Conservation (phyloP, 1,140 invertebrate species). For the Octopus sinensis region DNA sequence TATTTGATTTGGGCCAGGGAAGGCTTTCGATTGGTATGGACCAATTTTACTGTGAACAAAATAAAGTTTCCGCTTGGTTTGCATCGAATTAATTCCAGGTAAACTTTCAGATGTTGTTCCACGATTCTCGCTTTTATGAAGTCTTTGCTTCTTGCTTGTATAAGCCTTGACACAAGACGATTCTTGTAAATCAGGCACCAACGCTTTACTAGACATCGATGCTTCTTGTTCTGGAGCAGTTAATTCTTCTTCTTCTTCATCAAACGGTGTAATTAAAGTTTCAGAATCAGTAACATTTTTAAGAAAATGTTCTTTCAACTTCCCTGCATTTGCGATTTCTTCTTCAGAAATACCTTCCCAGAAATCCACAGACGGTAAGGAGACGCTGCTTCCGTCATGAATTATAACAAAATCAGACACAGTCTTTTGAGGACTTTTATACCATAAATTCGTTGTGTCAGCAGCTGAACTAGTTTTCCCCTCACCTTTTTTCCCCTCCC, state of each 20-base stretch:
- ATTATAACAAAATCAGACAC: not conserved
- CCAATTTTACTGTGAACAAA: conserved; percentile 44
- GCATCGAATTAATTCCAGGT: not conserved
- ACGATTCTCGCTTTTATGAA: not conserved
- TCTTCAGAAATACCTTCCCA: conserved; percentile 33
- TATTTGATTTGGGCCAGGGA: conserved; percentile 16
- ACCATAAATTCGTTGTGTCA: too few relatives aligned
- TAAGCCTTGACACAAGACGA: too few relatives aligned
- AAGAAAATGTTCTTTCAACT: too few relatives aligned
- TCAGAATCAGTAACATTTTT: too few relatives aligned
- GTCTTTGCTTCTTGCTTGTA: too few relatives aligned
- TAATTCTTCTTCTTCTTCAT: too few relatives aligned
- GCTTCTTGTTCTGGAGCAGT: too few relatives aligned
- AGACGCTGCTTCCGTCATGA: not conserved
- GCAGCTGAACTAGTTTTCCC: too few relatives aligned
- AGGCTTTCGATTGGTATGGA: not conserved
- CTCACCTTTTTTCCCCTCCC: not conserved
- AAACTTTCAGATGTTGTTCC: not conserved
- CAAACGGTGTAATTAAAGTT: too few relatives aligned
- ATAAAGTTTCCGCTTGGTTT: conserved; percentile 31
- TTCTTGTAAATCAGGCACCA: too few relatives aligned
- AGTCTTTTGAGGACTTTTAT: too few relatives aligned
- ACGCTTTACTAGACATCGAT: too few relatives aligned
- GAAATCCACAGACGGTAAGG: conserved; percentile 34
- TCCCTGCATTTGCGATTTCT: conserved; percentile 17